Evolutionary conservation across 2,888 invertebrate species (phyloP), one percentile per base, ranked within the genome.

Genomic region (Lithophane ornitopus): DNA sequence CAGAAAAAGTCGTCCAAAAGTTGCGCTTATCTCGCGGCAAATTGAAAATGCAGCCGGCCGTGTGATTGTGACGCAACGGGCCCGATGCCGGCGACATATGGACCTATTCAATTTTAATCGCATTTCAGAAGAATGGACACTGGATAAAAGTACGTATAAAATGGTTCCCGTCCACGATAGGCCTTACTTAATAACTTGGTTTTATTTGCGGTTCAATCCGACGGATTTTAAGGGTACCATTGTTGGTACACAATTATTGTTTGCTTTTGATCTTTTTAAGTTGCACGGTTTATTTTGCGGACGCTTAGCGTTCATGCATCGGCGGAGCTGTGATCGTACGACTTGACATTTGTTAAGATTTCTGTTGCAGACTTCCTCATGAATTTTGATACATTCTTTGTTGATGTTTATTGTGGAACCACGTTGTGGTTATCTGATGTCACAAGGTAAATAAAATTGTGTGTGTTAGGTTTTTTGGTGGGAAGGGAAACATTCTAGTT

Each of bases 61-160:
- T 96, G 94, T 94, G 94, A 96, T 96, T 96, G 96, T 95, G 94
- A 94, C 95, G 95, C 95, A 95, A 95, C 94, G 93, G 92, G 88
- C 88, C 89, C 92, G 89, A 91, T 94, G 95, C 93, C 91, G 90
- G 90, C 94, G 95, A 95, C 96, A 96, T 96, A 96, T 94, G 96
- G 95, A 95, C 92, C 96, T 95, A 96, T 96, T 95, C 96, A 96
- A 95, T 96, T 96, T 96, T 96, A 96, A 96, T 96, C 96, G 95
- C 93, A 96, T 96, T 95, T 95, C 94, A 95, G 95, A 95, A 96
- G 95, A 96, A 96, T 96, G 95, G 96, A 94, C 95, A 94, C 92
- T 92, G 94, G 93, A 96, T 96, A 95, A 95, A 93, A 93, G 95
- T 93, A 93, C 93, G 91, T 82, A 87, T 87, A 86, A 87, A 87